A percentile compares a stretch with the other conserved stretches of the same genome.
Evolutionary conservation across 2,797 vertebrate genomes (phyloP).

Genomic region (Micropoecilia bifurca): DNA sequence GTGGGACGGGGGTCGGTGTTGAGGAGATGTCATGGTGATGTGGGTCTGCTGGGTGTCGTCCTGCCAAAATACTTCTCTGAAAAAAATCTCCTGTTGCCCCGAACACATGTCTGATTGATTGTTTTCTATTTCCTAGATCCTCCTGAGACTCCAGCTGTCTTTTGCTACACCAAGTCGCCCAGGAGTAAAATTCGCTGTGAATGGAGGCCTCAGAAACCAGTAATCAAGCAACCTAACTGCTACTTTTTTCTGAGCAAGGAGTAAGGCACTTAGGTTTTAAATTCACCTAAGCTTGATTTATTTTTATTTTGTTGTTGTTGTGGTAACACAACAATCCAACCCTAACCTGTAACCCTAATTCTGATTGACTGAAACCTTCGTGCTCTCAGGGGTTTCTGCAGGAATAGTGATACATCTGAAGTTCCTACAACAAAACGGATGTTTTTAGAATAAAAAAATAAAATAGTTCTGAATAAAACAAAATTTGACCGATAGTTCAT

Average conservation of each 20-base stretch:
- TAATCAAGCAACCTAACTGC: constrained; percentile 66
- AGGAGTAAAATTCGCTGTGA: constrained; percentile 84
- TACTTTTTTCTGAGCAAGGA: constrained; percentile 75
- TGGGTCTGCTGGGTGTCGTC: background rate
- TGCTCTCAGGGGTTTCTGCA: background rate
- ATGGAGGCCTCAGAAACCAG: constrained; percentile 67
- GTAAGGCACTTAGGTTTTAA: constrained; percentile 59
- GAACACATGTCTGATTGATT: background rate
- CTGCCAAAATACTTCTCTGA: background rate
- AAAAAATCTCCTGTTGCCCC: background rate
- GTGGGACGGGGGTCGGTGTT: background rate
- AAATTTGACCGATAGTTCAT: background rate
- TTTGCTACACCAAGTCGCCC: constrained; percentile 84
- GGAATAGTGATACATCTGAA: background rate
- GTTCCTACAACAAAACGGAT: background rate
- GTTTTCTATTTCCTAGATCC: constrained; percentile 72
- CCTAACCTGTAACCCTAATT: no score
- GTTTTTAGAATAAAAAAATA: background rate
- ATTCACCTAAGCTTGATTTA: background rate
- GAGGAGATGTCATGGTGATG: no score
- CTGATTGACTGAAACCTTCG: background rate
- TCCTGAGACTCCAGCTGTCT: constrained; percentile 76
- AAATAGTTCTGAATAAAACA: background rate
- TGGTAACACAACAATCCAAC: background rate
- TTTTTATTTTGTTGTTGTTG: background rate